Evolutionary conservation across 2,888 invertebrate species (phyloP).

Genomic region (Sisyra nigra): DNA sequence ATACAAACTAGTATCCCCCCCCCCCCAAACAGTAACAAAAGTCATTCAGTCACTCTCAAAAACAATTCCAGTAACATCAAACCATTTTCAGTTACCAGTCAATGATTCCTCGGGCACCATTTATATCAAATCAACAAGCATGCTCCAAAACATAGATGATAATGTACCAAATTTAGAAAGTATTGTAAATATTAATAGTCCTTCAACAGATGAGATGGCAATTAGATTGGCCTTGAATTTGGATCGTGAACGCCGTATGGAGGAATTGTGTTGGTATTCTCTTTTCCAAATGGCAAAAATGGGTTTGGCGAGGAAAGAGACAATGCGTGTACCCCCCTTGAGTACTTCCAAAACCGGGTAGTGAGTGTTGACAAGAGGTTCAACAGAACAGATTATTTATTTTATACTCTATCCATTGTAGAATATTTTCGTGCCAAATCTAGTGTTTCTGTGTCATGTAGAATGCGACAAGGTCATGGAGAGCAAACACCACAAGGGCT

Average conservation of each 20-base stretch:
- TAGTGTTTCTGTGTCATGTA: slow-evolving; percentile 17
- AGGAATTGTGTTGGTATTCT: slow-evolving; percentile 9
- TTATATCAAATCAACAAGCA: slow-evolving; percentile 9
- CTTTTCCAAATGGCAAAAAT: slow-evolving; percentile 9
- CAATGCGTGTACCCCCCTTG: slow-evolving; percentile 2
- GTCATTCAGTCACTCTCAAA: slow-evolving; percentile 5
- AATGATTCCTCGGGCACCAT: slow-evolving; percentile 8
- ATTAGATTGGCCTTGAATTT: slow-evolving; percentile 8
- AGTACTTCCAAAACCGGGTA: slow-evolving; percentile 10
- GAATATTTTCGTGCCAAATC: slow-evolving; percentile 16
- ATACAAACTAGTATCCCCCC: background rate
- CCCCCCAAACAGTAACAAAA: slow-evolving; percentile 8
- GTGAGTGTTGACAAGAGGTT: slow-evolving; percentile 11
- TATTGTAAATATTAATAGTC: slow-evolving; percentile 6
- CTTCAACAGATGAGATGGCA: slow-evolving; percentile 1
- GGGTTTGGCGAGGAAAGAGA: slow-evolving; percentile 11
- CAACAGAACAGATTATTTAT: slow-evolving; percentile 16
- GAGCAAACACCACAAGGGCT: slow-evolving; percentile 10
- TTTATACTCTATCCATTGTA: slow-evolving; percentile 18
- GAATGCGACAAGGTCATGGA: slow-evolving; percentile 15
- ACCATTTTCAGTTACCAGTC: slow-evolving; percentile 6
- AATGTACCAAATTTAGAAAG: slow-evolving; percentile 8
- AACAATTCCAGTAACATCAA: slow-evolving; percentile 6
- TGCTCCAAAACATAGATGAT: slow-evolving; percentile 9
- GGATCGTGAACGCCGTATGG: slow-evolving; percentile 8